These are phyloP conservation scores for Melieria crassipennis DNA, from an alignment of 2,888 invertebrate genomes.

Conservation along the genomic window DNA sequence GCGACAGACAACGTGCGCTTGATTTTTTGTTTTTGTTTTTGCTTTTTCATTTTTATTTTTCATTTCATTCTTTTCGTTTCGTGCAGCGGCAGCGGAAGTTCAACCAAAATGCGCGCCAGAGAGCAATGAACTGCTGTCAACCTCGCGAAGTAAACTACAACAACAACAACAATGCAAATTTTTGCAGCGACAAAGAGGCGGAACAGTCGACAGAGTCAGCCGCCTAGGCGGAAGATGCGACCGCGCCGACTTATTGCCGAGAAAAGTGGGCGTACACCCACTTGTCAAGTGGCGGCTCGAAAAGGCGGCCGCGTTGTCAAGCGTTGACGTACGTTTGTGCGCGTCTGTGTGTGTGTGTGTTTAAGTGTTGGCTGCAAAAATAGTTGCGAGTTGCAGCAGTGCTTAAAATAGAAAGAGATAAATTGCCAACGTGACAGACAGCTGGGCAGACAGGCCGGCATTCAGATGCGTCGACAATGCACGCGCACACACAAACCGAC, in stretches of 20 bases:
- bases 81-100: neutral
- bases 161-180: neutral
- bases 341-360: neutral
- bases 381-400: neutral
- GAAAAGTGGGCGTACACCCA: slow-evolving; percentile 12
- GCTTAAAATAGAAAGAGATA: slow-evolving; percentile 3
- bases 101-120: neutral
- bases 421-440: neutral
- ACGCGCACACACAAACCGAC: neutral
- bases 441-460: neutral
- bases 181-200: neutral
- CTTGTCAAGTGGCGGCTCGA: slow-evolving; percentile 6
- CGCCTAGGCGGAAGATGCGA: neutral
- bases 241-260: neutral
- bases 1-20: too few relatives aligned
- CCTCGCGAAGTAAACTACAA: neutral
- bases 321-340: slow-evolving; percentile 11
- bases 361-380: neutral
- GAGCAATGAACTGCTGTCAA: neutral
- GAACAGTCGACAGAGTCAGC: neutral
- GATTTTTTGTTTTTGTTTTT: too few relatives aligned
- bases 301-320: neutral
- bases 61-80: neutral
- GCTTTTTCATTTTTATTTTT: neutral
- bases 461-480: neutral